These are phyloP conservation scores for Macaria notata DNA, from an alignment of 2,888 invertebrate species.

Conservation along the genomic window DNA sequence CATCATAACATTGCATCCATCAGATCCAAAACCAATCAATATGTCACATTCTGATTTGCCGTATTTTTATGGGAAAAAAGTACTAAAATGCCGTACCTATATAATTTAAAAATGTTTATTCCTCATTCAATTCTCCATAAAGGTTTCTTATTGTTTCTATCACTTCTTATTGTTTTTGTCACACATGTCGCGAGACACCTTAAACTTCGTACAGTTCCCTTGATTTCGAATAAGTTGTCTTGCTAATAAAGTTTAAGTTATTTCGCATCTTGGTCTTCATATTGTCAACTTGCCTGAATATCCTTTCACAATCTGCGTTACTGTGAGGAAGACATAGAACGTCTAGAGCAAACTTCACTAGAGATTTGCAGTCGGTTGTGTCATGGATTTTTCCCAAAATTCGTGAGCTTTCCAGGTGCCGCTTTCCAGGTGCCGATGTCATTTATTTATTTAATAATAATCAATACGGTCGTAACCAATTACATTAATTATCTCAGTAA, in stretches of 20 bases:
- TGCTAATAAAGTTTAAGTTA: conserved; percentile 20
- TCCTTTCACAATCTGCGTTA: conserved; percentile 19
- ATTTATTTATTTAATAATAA: no score
- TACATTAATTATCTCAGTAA: no score
- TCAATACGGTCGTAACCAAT: no score
- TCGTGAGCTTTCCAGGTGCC: conserved; percentile 20
- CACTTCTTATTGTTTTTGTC: conserved; percentile 20
- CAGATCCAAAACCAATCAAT: no score
- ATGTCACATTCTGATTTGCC: no score
- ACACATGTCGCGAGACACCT: conserved; percentile 21
- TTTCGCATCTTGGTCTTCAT: no score
- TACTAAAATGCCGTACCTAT: conserved; percentile 4
- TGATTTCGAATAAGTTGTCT: conserved; percentile 20
- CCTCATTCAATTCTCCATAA: conserved; percentile 17
- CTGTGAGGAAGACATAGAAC: conserved; percentile 14
- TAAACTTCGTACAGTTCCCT: conserved; percentile 13
- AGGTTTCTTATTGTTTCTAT: conserved; percentile 23
- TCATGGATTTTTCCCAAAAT: conserved; percentile 19
- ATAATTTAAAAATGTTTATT: conserved; percentile 1
- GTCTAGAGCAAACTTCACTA: conserved; percentile 16
- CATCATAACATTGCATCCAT: no score
- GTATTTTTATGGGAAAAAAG: neutral
- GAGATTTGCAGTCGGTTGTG: conserved; percentile 20
- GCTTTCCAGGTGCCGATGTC: conserved; percentile 16
- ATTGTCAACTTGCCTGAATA: conserved; percentile 19